Evolutionary conservation across 1,140 invertebrate species (phyloP), one percentile per base, ranked within the genome.

Genomic region (Drosophila kikkawai): DNA sequence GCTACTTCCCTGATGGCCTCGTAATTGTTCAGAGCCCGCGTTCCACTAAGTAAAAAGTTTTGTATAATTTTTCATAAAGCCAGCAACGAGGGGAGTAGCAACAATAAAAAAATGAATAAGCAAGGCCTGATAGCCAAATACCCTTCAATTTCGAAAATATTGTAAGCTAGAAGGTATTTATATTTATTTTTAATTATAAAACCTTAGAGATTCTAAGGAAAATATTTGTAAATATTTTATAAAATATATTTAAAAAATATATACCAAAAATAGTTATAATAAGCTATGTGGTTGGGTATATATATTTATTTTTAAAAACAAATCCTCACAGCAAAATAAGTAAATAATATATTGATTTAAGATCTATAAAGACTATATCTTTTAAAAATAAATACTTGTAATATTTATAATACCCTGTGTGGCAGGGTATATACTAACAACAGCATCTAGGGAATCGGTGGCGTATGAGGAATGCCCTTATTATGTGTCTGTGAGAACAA

Each of bases 1-100:
- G 19, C 19, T 11, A 34, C 22, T 37, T 47, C 42, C 39, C 70
- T 69, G 60, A 69, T 80, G 78, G 65, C 69, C 82, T 79, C 75
- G 63, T 79, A 85, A 86, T 86, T 86, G 82, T 82, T 85, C 45
- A 61, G 66, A 61, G 75, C 63, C 69, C 75, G 61, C 63, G 58
- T 44, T 41, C 39, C 66, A 86, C 82, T 86, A 86, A 86, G 82
- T 86, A 86, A 86, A 87, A 86, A 87, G 83, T 86, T 86, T 86
- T 79, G 83, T 86, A 87, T 87, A 86, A 86, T 87, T 86, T 86
- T 86, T 87, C 75, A 86, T 82, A 86, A 86, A 82, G 75, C 66
- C 75, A 39, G 17, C 37, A 37, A 22, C 37, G 55, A 73, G 55
- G 42, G 42, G 17, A 69, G 29, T 22, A 53, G 45, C 47, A 64